Conservation (phyloP, 2,113 vertebrate genomes). For the Anthoscopus minutus region DNA sequence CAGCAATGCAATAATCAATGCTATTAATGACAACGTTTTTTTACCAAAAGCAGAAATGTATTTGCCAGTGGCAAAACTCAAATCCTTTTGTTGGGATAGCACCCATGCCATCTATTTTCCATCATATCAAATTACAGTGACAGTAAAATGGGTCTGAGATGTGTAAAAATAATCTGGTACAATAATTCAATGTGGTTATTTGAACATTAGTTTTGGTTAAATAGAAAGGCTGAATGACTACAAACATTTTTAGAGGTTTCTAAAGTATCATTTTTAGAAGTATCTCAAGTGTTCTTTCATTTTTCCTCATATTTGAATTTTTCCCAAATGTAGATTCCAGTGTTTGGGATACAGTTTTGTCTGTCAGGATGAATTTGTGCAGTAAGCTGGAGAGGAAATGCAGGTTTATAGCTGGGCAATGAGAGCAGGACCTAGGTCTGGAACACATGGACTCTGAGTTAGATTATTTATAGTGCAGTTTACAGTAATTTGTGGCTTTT, state of each 20-base stretch:
- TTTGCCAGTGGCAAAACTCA: neutral
- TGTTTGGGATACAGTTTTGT: neutral
- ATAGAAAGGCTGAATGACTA: neutral
- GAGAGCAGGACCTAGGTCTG: neutral
- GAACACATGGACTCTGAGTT: neutral
- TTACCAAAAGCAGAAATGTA: neutral
- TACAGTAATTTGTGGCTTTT: neutral
- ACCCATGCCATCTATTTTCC: neutral
- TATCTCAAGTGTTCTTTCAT: neutral
- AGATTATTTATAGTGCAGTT: neutral
- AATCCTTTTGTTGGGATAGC: neutral
- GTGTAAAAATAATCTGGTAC: neutral
- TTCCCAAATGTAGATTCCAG: neutral
- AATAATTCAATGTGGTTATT: neutral
- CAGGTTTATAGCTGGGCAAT: neutral
- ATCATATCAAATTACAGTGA: neutral
- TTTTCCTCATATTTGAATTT: neutral
- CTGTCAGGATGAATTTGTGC: neutral
- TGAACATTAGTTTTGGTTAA: neutral
- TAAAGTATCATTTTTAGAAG: neutral
- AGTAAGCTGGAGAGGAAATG: neutral
- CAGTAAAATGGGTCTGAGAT: neutral
- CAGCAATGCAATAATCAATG: neutral
- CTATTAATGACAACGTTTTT: neutral
- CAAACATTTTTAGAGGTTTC: neutral